These are phyloP conservation scores for Lagopus muta DNA, from an alignment of 2,113 vertebrate genomes.

Conservation along the genomic window DNA sequence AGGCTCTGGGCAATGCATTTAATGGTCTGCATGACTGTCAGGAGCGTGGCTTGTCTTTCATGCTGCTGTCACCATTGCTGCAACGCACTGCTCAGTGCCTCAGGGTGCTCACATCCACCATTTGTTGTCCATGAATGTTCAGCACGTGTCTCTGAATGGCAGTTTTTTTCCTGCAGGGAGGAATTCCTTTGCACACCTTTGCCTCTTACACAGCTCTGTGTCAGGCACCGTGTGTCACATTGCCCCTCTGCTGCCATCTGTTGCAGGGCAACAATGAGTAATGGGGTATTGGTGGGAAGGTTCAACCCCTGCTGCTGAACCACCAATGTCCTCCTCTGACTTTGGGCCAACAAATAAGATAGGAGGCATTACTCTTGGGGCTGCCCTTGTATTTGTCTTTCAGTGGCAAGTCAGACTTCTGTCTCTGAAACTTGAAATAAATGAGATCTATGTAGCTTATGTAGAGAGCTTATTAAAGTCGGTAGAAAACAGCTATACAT, in stretches of 20 bases:
- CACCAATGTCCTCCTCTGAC: no score
- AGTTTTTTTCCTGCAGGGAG: not conserved
- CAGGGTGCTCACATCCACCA: no score
- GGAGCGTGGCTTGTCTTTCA: no score
- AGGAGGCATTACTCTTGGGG: not conserved
- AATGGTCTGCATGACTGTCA: not conserved
- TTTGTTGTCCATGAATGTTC: not conserved
- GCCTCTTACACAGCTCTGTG: no score
- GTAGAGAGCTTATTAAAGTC: not conserved
- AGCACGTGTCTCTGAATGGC: not conserved
- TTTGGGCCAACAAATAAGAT: not conserved
- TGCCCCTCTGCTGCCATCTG: not conserved
- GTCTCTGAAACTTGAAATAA: not conserved
- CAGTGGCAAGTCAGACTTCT: not conserved
- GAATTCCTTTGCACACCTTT: not conserved
- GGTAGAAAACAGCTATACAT: not conserved
- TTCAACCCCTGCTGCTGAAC: not conserved
- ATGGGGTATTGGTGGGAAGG: not conserved
- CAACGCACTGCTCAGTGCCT: not conserved
- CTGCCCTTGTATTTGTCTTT: not conserved
- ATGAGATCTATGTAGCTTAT: not conserved
- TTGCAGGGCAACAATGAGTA: not conserved
- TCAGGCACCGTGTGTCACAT: not conserved
- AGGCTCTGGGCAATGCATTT: not conserved
- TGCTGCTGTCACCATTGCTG: no score